Evolutionary conservation across 2,797 vertebrate species (phyloP).

Genomic region (Aeoliscus strigatus): DNA sequence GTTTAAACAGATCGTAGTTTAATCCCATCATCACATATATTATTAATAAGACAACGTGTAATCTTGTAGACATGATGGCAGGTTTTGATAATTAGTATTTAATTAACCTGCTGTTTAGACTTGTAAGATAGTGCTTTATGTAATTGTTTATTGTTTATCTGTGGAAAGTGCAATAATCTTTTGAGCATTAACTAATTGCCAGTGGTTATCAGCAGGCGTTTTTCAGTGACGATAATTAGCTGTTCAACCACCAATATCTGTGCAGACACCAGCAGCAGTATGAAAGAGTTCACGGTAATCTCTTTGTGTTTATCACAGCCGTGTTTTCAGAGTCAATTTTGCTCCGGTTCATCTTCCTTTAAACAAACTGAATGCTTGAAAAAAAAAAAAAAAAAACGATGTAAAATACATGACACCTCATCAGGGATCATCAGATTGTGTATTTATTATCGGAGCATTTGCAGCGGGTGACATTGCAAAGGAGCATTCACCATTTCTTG

Average conservation of each 20-base stretch:
- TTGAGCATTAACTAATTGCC: slow-evolving; percentile 6
- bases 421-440: neutral
- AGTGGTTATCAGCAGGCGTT: slow-evolving; percentile 11
- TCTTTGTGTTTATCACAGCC: too few relatives aligned
- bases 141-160: slow-evolving; percentile 19
- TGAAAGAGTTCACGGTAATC: neutral
- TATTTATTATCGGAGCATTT: too few relatives aligned
- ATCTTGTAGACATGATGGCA: slow-evolving; percentile 25
- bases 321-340: too few relatives aligned
- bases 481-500: too few relatives aligned
- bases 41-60: slow-evolving; percentile 27
- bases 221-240: slow-evolving; percentile 11
- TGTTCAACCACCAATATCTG: slow-evolving; percentile 5
- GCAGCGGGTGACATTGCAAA: too few relatives aligned
- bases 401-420: neutral
- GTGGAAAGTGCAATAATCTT: too few relatives aligned
- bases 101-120: slow-evolving; percentile 9
- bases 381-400: too few relatives aligned
- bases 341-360: too few relatives aligned
- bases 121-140: slow-evolving; percentile 14
- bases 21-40: slow-evolving; percentile 20
- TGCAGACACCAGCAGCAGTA: neutral
- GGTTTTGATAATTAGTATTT: slow-evolving; percentile 22
- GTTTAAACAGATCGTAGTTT: slow-evolving; percentile 15
- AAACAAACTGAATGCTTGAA: too few relatives aligned